Evolutionary conservation across 2,113 vertebrate genomes (phyloP).

Genomic region (Lucifuga dentata): DNA sequence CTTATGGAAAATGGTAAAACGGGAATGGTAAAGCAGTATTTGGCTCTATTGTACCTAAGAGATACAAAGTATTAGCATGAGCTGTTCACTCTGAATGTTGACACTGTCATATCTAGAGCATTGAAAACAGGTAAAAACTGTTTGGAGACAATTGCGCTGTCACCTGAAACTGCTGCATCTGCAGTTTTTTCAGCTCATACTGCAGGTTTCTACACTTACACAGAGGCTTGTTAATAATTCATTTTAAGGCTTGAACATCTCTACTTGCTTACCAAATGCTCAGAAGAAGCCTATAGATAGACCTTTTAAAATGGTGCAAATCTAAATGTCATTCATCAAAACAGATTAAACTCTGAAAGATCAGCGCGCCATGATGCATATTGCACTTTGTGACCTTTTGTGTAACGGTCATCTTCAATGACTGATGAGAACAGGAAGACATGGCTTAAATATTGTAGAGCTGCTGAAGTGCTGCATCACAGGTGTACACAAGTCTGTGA

Average conservation of each 20-base stretch:
- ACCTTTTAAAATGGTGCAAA: neutral
- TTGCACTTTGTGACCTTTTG: neutral
- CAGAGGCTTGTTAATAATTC: conserved; percentile 23
- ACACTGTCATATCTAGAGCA: neutral
- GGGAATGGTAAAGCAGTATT: neutral
- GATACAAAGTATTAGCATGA: too few relatives aligned
- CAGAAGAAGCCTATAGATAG: neutral
- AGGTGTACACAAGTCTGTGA: neutral
- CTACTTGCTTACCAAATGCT: conserved; percentile 1
- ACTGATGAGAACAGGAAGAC: too few relatives aligned
- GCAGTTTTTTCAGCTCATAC: conserved; percentile 15
- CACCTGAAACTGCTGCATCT: conserved; percentile 9
- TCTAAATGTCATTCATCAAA: too few relatives aligned
- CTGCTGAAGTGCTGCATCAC: neutral
- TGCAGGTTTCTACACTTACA: conserved; percentile 13
- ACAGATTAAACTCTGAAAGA: too few relatives aligned
- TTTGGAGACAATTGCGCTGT: neutral
- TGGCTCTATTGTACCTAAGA: neutral
- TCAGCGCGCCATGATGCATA: neutral
- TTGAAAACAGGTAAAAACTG: neutral
- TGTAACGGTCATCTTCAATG: too few relatives aligned
- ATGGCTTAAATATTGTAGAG: neutral
- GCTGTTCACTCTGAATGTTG: conserved; percentile 6
- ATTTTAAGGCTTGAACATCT: conserved; percentile 26
- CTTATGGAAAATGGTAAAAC: neutral